These are phyloP conservation scores for Amiota minor DNA, from an alignment of 2,888 invertebrate species.

Conservation along the genomic window DNA sequence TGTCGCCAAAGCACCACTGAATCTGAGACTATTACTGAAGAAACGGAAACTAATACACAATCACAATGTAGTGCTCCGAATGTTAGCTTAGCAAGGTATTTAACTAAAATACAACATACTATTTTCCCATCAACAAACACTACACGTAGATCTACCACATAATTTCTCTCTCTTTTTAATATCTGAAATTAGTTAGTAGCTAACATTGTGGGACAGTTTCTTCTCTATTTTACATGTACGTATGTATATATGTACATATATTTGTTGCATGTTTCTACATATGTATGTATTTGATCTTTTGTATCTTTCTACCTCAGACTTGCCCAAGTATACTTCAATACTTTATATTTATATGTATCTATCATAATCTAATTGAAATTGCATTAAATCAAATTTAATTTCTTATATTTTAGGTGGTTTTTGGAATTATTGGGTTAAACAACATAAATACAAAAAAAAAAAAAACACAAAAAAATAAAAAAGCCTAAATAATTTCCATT, in stretches of 20 bases:
- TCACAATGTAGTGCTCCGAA: conserved; percentile 78
- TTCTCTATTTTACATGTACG: background rate
- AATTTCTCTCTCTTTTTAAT: background rate
- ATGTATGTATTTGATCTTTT: background rate
- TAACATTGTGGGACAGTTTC: background rate
- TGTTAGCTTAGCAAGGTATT: conserved; percentile 79
- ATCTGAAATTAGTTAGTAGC: background rate
- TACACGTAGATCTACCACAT: background rate
- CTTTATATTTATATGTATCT: too few relatives aligned
- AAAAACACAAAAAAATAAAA: background rate
- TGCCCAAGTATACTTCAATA: too few relatives aligned
- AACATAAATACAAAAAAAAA: background rate
- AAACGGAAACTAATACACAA: conserved; percentile 46
- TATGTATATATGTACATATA: background rate
- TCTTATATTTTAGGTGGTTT: conserved; percentile 67
- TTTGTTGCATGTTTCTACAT: background rate
- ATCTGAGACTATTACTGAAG: conserved; percentile 35
- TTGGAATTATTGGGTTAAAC: conserved; percentile 70
- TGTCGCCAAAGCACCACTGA: conserved; percentile 78
- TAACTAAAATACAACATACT: conserved; percentile 73
- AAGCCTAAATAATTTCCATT: background rate
- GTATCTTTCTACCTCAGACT: background rate
- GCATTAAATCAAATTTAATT: conserved; percentile 47
- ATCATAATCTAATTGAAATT: background rate
- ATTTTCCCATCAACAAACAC: conserved; percentile 38